These are phyloP conservation scores for Ichneumoninae sp. DNA, from an alignment of 2,888 invertebrate genomes.

Conservation along the genomic window DNA sequence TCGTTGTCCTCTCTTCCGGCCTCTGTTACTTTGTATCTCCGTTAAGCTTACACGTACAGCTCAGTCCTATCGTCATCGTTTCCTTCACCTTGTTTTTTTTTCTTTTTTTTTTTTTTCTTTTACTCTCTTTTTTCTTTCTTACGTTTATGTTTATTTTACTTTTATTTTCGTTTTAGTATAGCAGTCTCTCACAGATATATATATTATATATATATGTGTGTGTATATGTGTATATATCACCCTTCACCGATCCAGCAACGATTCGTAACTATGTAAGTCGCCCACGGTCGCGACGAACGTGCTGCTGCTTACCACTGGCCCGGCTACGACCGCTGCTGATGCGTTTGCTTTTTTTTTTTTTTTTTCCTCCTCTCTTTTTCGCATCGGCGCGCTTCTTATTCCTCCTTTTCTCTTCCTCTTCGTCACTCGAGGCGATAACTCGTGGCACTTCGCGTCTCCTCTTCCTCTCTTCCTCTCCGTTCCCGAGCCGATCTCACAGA, in stretches of 20 bases:
- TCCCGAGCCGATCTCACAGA: background rate
- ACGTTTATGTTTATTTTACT: background rate
- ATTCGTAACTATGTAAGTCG: conserved; percentile 20
- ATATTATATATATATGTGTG: conserved; percentile 11
- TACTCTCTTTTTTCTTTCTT: background rate
- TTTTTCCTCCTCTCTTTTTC: conserved; percentile 4
- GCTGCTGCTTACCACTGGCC: conserved; percentile 4
- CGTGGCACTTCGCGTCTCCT: conserved; percentile 15
- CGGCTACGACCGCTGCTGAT: conserved; percentile 3
- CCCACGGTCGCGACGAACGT: conserved; percentile 35
- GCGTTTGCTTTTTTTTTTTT: background rate
- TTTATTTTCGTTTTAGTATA: conserved; percentile 12
- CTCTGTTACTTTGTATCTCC: conserved; percentile 7
- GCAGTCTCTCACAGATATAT: conserved; percentile 49
- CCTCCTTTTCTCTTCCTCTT: conserved; percentile 52
- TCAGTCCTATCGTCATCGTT: conserved; percentile 17
- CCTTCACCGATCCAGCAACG: conserved; percentile 27
- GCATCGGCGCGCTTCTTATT: conserved; percentile 36
- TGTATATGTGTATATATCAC: background rate
- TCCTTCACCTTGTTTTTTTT: background rate
- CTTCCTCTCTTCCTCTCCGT: background rate
- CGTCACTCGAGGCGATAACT: conserved; percentile 51
- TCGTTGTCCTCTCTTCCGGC: background rate
- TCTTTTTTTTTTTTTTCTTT: conserved; percentile 14
- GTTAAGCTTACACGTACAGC: background rate